Percentiles rank a stretch among this genome's conserved stretches.
Conservation (phyloP, 2,113 vertebrate species). For the Pteropus alecto region DNA sequence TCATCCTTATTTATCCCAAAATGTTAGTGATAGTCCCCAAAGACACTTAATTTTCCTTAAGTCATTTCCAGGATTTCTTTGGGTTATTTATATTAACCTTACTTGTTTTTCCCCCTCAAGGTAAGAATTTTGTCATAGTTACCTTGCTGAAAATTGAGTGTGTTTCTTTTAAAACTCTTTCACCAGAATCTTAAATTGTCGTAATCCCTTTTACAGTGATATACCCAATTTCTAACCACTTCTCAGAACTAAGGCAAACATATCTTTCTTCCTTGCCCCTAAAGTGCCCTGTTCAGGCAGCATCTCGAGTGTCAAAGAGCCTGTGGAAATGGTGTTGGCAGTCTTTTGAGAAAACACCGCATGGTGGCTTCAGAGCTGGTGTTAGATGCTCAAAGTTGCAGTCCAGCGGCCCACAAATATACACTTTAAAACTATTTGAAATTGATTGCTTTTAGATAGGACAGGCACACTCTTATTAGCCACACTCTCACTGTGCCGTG, state of each 20-base stretch:
- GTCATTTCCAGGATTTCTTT: neutral
- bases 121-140: neutral
- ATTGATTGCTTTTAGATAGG: neutral
- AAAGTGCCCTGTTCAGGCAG: neutral
- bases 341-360: neutral
- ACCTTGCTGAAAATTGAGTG: neutral
- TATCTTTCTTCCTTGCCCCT: neutral
- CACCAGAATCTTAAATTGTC: neutral
- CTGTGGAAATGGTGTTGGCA: fast-evolving
- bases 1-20: fast-evolving
- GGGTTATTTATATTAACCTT: neutral
- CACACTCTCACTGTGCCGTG: neutral
- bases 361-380: neutral
- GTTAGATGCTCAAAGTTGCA: neutral
- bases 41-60: neutral
- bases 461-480: neutral
- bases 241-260: neutral
- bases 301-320: too few relatives aligned
- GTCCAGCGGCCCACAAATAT: neutral
- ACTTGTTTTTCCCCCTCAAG: too few relatives aligned
- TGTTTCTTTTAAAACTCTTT: neutral
- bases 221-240: neutral
- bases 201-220: neutral
- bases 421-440: neutral
- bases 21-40: neutral